Evolutionary conservation across 2,888 invertebrate genomes (phyloP).

Genomic region (Cetonia aurata): DNA sequence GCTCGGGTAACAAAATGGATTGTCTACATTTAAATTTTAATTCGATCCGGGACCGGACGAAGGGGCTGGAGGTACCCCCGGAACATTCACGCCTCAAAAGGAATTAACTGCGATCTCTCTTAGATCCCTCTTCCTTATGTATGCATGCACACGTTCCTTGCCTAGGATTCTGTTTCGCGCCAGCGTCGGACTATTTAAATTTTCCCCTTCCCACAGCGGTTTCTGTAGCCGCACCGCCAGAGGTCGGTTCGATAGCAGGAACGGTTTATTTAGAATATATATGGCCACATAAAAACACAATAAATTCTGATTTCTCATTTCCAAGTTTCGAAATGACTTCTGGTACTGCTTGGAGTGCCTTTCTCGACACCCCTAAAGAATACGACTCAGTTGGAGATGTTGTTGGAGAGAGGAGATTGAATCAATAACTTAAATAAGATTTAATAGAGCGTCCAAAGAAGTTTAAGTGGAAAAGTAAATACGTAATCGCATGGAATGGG

Average conservation of each 20-base stretch:
- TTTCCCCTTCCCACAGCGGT: constrained; percentile 27
- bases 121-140: constrained; percentile 7
- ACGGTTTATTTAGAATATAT: constrained; percentile 45
- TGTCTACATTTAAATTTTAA: constrained; percentile 67
- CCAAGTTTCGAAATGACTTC: constrained; percentile 43
- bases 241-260: constrained; percentile 11
- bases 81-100: constrained; percentile 28
- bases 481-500: background rate
- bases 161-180: constrained; percentile 1
- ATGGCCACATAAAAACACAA: constrained; percentile 44
- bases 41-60: constrained; percentile 54
- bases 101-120: constrained; percentile 29
- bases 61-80: constrained; percentile 6
- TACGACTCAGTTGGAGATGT: constrained; percentile 8
- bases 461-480: constrained; percentile 10
- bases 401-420: constrained; percentile 5
- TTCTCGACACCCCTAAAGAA: constrained; percentile 34
- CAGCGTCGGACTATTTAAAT: constrained; percentile 44
- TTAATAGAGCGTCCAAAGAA: constrained; percentile 10
- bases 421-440: constrained; percentile 34
- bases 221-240: background rate
- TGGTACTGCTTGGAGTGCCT: constrained; percentile 25
- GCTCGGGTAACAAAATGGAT: constrained; percentile 64
- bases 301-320: constrained; percentile 44
- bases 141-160: constrained; percentile 38